These are phyloP conservation scores for Petrolisthes manimaculis DNA, from an alignment of 2,888 invertebrate species.

Conservation along the genomic window DNA sequence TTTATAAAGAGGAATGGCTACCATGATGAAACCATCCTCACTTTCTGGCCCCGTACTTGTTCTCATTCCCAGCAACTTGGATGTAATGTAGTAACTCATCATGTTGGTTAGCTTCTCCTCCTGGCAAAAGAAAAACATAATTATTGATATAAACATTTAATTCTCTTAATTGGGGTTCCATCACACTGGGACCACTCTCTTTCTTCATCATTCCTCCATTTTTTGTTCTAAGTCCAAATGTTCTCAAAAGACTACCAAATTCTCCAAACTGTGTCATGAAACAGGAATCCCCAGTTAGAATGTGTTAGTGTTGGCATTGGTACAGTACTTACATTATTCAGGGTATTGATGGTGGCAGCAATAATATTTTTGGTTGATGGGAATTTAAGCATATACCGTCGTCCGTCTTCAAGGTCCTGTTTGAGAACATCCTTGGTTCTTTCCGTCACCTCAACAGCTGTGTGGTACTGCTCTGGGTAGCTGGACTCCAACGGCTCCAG, in stretches of 20 bases:
- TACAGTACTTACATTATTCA: slow-evolving; percentile 35
- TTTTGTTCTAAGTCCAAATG: too few species aligned
- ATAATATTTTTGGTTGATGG: neutral
- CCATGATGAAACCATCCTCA: neutral
- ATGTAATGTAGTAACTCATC: neutral
- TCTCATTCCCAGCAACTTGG: slow-evolving; percentile 5
- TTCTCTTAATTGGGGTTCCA: too few species aligned
- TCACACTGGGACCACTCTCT: too few species aligned
- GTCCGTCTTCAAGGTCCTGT: slow-evolving; percentile 8
- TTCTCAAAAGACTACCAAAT: too few species aligned
- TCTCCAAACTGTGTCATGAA: too few species aligned
- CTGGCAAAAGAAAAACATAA: neutral
- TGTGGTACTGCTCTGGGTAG: slow-evolving; percentile 35
- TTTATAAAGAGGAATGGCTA: slow-evolving; percentile 19
- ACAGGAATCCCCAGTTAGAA: too few species aligned
- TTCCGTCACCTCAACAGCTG: neutral
- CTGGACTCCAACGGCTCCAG: slow-evolving; percentile 14
- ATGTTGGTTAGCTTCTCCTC: slow-evolving; percentile 1
- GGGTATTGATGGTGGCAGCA: neutral
- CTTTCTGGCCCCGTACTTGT: neutral
- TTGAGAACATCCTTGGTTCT: slow-evolving; percentile 14
- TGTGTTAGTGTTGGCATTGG: neutral
- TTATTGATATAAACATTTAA: too few species aligned
- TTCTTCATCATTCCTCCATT: too few species aligned
- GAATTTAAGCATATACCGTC: neutral